Base-by-base conservation (phyloP, 2,888 invertebrate genomes). In the Oxyscelio sp. region DNA sequence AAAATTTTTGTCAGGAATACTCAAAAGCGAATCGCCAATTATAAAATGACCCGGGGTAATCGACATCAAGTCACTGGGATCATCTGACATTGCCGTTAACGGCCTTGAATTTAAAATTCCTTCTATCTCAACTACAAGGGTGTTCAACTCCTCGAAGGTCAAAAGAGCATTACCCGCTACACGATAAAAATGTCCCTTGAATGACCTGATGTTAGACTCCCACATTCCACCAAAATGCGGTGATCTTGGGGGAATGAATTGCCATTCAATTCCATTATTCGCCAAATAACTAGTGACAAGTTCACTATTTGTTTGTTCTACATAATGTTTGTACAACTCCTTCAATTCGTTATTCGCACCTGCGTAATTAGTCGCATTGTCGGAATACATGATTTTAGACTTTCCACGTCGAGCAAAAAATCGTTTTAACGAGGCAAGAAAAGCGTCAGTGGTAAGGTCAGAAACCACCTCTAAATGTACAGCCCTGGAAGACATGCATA, bases 101-200 rank as follows among this genome's bases (percentile, higher is more conserved):
- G 87, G 87, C 19, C 85, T 31, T 0, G 85, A 87, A 54, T 86
- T 87, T 17, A 87, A 48, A 19, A 85, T 71, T 6, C 73, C 78
- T 40, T 86, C 87, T 2, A 85, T 79, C 40, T 81, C 85, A 19
- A 80, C 52, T 0, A 40, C 31, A 3, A 86, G 22, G 0, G 84
- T 88, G 27, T 71, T 78, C 2, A 87, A 77, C 40, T 91, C 86
- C n/a, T n/a, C n/a, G n/a, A 78, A 88, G 0, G 85, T 89, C 4
- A 90, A 56, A 5, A 80, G 59, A 4, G 66, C 8, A 15, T 82
- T 73, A 0, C 88, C 86, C 0, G 85, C 52, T 0, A 85, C 61
- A 6, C 87, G 66, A 11, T 80, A 71, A 4, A 90, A 58, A 45
- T 59, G 59, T 11, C 34, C n/a, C 15, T 59, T 17, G 31, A n/a